These are phyloP conservation scores for Zoanthus solanderi DNA, from an alignment of 92 coral and sea anemone species.

Conservation along the genomic window DNA sequence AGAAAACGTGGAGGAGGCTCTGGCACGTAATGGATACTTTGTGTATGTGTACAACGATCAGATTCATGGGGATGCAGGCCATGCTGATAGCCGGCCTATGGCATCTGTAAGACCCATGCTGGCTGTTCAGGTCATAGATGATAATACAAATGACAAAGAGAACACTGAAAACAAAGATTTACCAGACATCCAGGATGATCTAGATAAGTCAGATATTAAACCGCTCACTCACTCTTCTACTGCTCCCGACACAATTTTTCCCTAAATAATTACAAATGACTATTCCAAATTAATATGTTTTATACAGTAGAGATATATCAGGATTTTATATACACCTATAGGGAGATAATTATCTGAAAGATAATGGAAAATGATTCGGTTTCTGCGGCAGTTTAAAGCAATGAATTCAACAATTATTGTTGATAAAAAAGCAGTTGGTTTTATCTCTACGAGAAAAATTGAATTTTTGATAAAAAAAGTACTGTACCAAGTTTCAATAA, in stretches of 20 bases:
- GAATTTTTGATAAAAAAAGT: too few relatives aligned
- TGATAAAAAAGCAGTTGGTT: too few relatives aligned
- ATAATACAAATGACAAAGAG: conserved; percentile 54
- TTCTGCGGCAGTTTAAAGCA: not conserved
- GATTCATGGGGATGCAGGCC: conserved; percentile 59
- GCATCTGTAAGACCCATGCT: conserved; percentile 97
- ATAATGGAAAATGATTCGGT: not conserved
- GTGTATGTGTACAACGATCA: conserved; percentile 80
- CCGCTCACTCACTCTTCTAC: conserved; percentile 69
- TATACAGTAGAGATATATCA: not conserved
- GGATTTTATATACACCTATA: not conserved
- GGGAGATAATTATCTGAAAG: not conserved
- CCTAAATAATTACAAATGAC: not conserved
- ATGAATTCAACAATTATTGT: too few relatives aligned
- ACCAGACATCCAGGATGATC: conserved; percentile 34
- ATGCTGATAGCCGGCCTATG: conserved; percentile 83
- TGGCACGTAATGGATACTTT: conserved; percentile 81
- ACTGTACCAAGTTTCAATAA: too few relatives aligned
- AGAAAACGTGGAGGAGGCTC: conserved; percentile 34
- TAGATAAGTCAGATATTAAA: conserved; percentile 70
- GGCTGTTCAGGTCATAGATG: conserved; percentile 54
- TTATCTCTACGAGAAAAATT: too few relatives aligned
- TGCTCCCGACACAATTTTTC: conserved; percentile 69
- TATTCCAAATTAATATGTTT: not conserved
- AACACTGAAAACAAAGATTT: conserved; percentile 49